A percentile compares a stretch with the other conserved stretches of the same genome.
Conservation (phyloP, 35 echinoderm and acorn worm species). For the Patiria miniata region DNA sequence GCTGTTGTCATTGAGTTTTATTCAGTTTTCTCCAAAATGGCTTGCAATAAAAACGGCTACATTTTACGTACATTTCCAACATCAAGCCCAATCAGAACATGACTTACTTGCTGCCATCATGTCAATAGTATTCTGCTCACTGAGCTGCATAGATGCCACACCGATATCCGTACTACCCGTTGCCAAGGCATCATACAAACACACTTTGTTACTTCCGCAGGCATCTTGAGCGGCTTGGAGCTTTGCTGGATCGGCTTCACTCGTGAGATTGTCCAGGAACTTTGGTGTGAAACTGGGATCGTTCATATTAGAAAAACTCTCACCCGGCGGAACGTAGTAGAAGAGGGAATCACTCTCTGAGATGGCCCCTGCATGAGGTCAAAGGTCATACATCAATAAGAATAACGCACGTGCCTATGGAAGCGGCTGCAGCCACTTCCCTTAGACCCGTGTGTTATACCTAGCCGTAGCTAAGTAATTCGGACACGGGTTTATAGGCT, state of each 20-base stretch:
- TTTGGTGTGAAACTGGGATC: conserved; percentile 54
- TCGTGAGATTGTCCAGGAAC: conserved; percentile 70
- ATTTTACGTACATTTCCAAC: too few relatives aligned
- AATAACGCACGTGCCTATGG: too few relatives aligned
- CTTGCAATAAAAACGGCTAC: too few relatives aligned
- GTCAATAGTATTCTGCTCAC: background rate
- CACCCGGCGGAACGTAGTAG: conserved; percentile 28
- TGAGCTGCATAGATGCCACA: conserved; percentile 38
- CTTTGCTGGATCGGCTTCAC: background rate
- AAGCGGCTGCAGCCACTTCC: too few relatives aligned
- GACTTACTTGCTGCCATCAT: conserved; percentile 12
- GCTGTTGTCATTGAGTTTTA: too few relatives aligned
- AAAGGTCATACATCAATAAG: too few relatives aligned
- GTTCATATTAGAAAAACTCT: conserved; percentile 49
- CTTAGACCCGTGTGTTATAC: too few relatives aligned
- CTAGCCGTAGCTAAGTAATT: too few relatives aligned
- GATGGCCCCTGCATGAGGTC: conserved; percentile 56
- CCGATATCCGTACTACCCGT: conserved; percentile 45
- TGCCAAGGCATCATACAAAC: conserved; percentile 63
- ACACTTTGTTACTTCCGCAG: conserved; percentile 57
- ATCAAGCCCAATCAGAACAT: too few relatives aligned
- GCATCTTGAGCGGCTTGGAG: background rate
- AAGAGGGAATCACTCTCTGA: conserved; percentile 52
- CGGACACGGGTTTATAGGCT: too few relatives aligned
- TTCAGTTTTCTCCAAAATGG: too few relatives aligned